Conservation (phyloP, 2,888 invertebrate genomes). For the Homarus gammarus region DNA sequence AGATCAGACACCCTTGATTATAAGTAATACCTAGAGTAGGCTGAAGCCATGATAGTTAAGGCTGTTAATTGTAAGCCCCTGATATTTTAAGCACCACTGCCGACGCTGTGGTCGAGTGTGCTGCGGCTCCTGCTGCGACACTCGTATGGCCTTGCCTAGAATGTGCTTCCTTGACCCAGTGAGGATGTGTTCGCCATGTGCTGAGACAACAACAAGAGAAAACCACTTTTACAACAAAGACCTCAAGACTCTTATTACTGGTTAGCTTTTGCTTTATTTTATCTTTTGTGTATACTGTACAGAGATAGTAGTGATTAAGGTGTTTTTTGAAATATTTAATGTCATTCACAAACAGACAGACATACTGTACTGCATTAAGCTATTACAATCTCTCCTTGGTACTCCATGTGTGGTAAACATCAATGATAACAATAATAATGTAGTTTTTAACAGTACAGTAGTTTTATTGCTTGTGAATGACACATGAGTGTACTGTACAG, state of each 20-base stretch:
- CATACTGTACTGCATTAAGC: too few relatives aligned
- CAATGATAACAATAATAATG: too few relatives aligned
- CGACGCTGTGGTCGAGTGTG: constrained; percentile 81
- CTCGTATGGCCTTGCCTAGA: constrained; percentile 79
- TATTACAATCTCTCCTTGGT: too few relatives aligned
- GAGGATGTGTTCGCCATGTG: constrained; percentile 80
- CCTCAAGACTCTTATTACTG: constrained; percentile 79
- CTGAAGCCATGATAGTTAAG: neutral
- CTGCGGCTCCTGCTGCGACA: constrained; percentile 80
- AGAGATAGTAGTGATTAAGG: too few relatives aligned
- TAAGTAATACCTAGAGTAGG: too few relatives aligned
- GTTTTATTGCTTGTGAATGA: neutral
- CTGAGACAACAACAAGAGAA: constrained; percentile 79
- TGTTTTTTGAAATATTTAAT: too few relatives aligned
- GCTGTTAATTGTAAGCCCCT: neutral
- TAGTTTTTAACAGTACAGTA: too few relatives aligned
- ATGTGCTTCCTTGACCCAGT: constrained; percentile 82
- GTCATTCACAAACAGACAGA: too few relatives aligned
- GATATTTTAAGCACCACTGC: constrained; percentile 80
- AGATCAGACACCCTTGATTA: too few relatives aligned
- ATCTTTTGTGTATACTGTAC: too few relatives aligned
- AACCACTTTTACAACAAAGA: constrained; percentile 81
- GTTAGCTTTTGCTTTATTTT: constrained; percentile 77
- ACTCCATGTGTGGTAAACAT: too few relatives aligned
- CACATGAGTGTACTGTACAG: too few relatives aligned